Evolutionary conservation across 2,888 invertebrate genomes (phyloP).

Genomic region (Papilio demoleus): DNA sequence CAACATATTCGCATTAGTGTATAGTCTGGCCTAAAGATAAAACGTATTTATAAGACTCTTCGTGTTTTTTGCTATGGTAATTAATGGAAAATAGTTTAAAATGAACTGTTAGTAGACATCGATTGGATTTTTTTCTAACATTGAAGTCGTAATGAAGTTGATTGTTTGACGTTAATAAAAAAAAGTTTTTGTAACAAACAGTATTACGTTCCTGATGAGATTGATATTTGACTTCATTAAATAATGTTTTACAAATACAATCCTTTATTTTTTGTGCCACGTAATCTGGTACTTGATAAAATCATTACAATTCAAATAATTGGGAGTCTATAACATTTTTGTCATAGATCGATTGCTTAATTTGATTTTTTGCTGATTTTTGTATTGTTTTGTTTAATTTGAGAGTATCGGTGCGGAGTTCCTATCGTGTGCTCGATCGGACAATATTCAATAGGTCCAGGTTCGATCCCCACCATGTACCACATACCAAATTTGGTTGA

Average conservation of each 20-base stretch:
- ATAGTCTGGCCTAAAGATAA: no score
- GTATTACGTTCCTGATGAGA: constrained; percentile 23
- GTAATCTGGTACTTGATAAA: constrained; percentile 7
- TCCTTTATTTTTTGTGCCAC: background rate
- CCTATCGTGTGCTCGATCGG: no score
- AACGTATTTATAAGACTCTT: constrained; percentile 49
- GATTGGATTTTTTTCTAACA: constrained; percentile 40
- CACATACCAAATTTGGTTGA: no score
- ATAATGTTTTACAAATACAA: background rate
- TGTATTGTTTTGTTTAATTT: no score
- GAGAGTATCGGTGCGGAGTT: no score
- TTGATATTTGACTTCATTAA: constrained; percentile 30
- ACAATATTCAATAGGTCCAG: no score
- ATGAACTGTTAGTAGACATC: constrained; percentile 38
- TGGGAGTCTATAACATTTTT: no score
- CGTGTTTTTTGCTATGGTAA: constrained; percentile 45
- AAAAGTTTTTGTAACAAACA: constrained; percentile 27
- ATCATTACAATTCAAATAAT: constrained; percentile 18
- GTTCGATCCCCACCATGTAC: no score
- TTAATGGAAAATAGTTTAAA: constrained; percentile 33
- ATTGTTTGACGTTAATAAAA: constrained; percentile 29
- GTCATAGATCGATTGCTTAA: no score
- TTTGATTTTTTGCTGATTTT: no score
- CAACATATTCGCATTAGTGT: no score
- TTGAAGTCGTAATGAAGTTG: constrained; percentile 36